Evolutionary conservation across 2,797 vertebrate genomes (phyloP).

Genomic region (Heterohyrax brucei): DNA sequence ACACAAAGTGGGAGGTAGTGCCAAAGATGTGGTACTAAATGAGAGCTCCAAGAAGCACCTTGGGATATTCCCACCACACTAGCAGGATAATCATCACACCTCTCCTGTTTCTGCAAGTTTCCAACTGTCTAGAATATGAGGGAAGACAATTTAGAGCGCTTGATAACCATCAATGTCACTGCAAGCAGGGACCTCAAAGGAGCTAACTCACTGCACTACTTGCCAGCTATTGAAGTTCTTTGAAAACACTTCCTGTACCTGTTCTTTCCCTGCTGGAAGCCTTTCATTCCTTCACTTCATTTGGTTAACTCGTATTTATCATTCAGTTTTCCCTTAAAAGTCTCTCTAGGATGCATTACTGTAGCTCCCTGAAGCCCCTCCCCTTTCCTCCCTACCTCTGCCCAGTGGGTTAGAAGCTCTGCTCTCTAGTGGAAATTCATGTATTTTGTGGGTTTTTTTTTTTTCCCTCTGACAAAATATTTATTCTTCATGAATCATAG

Average conservation of each 20-base stretch:
- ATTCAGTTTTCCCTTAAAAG: background rate
- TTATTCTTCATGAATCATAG: background rate
- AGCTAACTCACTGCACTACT: background rate
- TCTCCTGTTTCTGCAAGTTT: background rate
- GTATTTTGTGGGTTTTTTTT: background rate
- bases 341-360: background rate
- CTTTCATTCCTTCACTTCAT: background rate
- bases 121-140: background rate
- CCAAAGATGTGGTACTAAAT: background rate
- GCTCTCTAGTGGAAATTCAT: background rate
- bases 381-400: background rate
- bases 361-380: background rate
- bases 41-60: background rate
- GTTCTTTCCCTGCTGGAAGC: background rate
- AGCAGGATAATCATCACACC: background rate
- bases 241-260: background rate
- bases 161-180: background rate
- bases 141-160: background rate
- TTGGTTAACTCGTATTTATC: background rate
- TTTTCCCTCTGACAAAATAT: background rate
- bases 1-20: background rate
- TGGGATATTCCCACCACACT: background rate
- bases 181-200: background rate
- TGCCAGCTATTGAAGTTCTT: background rate
- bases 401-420: background rate